phyloP scores from a whole-genome alignment of 2,888 invertebrate species.

The Graphium colonna region DNA sequence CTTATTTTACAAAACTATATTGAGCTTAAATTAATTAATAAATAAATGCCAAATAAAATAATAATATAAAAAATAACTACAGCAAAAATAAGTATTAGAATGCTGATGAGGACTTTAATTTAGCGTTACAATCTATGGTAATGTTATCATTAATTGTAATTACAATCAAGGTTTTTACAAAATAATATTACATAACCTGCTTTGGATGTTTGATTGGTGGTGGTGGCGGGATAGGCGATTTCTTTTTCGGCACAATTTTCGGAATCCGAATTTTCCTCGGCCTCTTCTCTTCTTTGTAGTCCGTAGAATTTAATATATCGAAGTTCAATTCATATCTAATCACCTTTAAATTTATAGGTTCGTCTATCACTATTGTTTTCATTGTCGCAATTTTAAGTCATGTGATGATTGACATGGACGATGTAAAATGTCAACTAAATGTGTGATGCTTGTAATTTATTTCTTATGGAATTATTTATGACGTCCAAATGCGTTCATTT shows the following conservation, averaged over 20 bases:
- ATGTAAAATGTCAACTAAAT: constrained; percentile 9
- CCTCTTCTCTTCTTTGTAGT: constrained; percentile 40
- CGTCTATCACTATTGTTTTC: constrained; percentile 61
- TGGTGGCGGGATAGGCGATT: constrained; percentile 50
- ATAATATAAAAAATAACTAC: too few relatives aligned
- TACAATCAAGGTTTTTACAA: not conserved
- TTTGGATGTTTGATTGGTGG: constrained; percentile 40
- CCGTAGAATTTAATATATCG: constrained; percentile 41
- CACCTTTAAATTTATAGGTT: constrained; percentile 68
- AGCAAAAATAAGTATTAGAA: too few relatives aligned
- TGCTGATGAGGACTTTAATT: too few relatives aligned
- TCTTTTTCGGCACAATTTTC: constrained; percentile 39
- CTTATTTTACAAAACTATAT: too few relatives aligned
- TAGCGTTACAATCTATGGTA: not conserved
- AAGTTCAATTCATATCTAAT: constrained; percentile 67
- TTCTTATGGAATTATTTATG: not conserved
- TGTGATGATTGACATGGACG: constrained; percentile 15
- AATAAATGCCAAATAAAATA: too few relatives aligned
- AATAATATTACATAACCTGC: constrained; percentile 42
- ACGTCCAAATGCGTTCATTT: constrained; percentile 10
- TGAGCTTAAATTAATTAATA: too few relatives aligned
- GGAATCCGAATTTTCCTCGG: constrained; percentile 53
- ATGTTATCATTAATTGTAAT: not conserved
- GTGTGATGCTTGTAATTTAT: not conserved
- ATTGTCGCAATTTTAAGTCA: constrained; percentile 35